Evolutionary conservation across 2,113 vertebrate species (phyloP).

Genomic region (Herpetotheres cachinnans): DNA sequence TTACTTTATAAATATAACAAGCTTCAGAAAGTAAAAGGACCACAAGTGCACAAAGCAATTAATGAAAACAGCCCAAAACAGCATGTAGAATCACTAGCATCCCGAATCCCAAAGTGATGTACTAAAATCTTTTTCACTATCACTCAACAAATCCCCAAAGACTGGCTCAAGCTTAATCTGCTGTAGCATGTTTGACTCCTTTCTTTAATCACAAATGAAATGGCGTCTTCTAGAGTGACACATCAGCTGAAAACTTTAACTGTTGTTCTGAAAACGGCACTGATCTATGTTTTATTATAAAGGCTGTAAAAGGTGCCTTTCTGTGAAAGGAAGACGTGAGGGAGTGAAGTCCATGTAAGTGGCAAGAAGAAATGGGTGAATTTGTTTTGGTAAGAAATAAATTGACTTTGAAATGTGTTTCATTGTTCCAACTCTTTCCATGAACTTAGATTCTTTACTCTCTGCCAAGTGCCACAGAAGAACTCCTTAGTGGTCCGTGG

Average conservation of each 20-base stretch:
- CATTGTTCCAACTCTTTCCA: background rate
- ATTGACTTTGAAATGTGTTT: background rate
- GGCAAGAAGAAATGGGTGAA: background rate
- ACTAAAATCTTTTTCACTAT: background rate
- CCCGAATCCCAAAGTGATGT: background rate
- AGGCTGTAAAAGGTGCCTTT: background rate
- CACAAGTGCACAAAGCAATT: slow-evolving; percentile 4
- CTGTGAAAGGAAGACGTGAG: background rate
- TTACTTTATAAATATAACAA: slow-evolving; percentile 1
- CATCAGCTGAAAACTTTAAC: slow-evolving; percentile 47
- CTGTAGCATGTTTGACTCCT: slow-evolving; percentile 33
- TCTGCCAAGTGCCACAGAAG: background rate
- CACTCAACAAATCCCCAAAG: slow-evolving; percentile 13
- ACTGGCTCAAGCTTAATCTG: slow-evolving; percentile 38
- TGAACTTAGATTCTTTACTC: background rate
- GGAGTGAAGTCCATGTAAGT: background rate
- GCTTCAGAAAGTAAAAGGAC: background rate
- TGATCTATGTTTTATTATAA: background rate
- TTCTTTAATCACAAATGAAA: slow-evolving; percentile 63
- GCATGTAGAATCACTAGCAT: background rate
- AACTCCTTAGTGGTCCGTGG: background rate
- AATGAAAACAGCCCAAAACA: background rate
- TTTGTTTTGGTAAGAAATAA: background rate
- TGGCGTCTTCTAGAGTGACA: slow-evolving; percentile 27
- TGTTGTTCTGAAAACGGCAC: slow-evolving; percentile 10